Evolutionary conservation across 1,140 invertebrate genomes (phyloP), one percentile per base, ranked within the genome.

Genomic region (Saxidomus purpurata): DNA sequence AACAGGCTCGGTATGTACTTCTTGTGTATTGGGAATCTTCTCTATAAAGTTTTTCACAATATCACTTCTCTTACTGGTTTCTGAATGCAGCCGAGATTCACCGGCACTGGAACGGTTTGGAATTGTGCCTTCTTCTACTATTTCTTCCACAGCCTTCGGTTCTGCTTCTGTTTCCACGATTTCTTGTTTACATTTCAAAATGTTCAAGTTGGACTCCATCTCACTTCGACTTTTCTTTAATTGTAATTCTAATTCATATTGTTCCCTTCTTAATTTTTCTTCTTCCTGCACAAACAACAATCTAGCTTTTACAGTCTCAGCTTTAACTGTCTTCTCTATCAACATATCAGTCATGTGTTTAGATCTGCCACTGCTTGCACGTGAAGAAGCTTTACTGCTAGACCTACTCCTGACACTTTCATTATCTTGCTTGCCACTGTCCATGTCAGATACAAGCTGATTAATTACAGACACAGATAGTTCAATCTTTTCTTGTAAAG

Each of bases 261-360:
- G 61, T 67, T 67, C 61, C 61, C 19, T 67, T 67, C 17, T 67
- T 67, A 67, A 31, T 28, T 67, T 67, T 67, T 67, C 61, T 67
- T 67, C 61, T 67, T 67, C 61, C 17, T 67, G 61, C 17, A 67
- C 61, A 67, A 67, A 67, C 61, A 67, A 8, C 61, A 67, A 67
- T 36, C 61, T 67, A 67, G 61, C 61, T 67, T 67, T 67, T 67
- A 28, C 61, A 67, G 61, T 67, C 31, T 67, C 61, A 67, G 61
- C 25, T 67, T 67, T 67, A 34, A 67, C 25, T 19, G 28, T 67
- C 61, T 67, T 67, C 17, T 31, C 31, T 36, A 67, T 4, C 25
- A 67, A 67, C 61, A 67, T 67, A 31, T 67, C 25, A 67, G 61
- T 67, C 61, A 67, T 67, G 25, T 67, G 25, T 67, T 36, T 67